Conservation (phyloP, 1,140 invertebrate species). For the Melipona quadrifasciata region DNA sequence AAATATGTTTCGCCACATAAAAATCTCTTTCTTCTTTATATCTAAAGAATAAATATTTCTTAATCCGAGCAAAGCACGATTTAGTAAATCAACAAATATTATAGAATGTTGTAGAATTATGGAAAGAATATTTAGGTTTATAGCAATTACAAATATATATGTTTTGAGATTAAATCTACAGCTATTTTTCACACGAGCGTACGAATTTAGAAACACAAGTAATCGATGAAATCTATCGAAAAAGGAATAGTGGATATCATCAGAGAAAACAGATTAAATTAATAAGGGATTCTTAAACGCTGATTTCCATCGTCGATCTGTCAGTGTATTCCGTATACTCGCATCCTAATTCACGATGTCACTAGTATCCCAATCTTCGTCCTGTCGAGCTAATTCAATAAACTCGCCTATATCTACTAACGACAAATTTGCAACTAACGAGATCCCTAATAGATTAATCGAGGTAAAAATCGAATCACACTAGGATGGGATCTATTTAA, state of each 20-base stretch:
- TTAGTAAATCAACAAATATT: too few relatives aligned
- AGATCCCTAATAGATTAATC: background rate
- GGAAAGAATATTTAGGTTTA: background rate
- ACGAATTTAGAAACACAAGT: background rate
- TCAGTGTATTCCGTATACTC: background rate
- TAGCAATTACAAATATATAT: background rate
- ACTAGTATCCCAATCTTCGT: background rate
- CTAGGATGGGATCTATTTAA: background rate
- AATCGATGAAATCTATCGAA: background rate
- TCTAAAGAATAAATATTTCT: background rate
- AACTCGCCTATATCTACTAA: background rate
- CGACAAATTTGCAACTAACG: background rate
- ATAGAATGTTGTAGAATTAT: too few relatives aligned
- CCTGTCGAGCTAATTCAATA: background rate
- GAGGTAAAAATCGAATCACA: background rate
- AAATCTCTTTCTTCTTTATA: background rate
- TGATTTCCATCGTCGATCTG: background rate
- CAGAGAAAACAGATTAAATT: background rate
- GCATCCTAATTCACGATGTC: background rate
- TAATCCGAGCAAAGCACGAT: background rate
- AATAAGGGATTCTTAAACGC: background rate
- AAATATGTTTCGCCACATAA: background rate
- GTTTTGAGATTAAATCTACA: background rate
- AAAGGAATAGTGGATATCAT: background rate
- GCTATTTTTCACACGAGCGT: background rate